Evolutionary conservation across 2,888 invertebrate species (phyloP).

Genomic region (Sminthurides aquaticus): DNA sequence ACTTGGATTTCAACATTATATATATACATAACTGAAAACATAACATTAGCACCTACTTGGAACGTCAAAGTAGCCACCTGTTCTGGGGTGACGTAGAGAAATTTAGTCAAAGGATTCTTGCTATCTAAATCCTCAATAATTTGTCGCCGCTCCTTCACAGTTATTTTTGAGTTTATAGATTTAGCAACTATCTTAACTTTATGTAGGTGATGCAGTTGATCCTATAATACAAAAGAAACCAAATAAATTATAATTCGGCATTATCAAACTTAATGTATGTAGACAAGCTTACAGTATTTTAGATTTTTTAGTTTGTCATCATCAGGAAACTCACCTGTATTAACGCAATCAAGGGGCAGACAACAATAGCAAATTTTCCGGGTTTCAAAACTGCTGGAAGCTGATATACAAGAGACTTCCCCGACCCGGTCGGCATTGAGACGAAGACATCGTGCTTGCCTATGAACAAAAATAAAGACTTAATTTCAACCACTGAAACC

Average conservation of each 20-base stretch:
- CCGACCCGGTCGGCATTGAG: conserved; percentile 97
- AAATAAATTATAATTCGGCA: not conserved
- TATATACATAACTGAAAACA: not conserved
- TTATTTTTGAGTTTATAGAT: conserved; percentile 88
- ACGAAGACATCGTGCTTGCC: conserved; percentile 85
- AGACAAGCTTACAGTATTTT: too few species aligned
- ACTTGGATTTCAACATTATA: not conserved
- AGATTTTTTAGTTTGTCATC: too few species aligned
- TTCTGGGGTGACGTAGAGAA: conserved; percentile 95
- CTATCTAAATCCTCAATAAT: conserved; percentile 70
- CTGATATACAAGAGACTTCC: conserved; percentile 96
- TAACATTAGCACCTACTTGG: conserved; percentile 48
- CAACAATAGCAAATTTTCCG: conserved; percentile 78
- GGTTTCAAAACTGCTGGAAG: conserved; percentile 79
- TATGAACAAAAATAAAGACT: conserved; percentile 49
- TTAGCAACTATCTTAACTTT: conserved; percentile 71
- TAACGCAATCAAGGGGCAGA: conserved; percentile 90
- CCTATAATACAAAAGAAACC: conserved; percentile 50
- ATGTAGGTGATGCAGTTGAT: conserved; percentile 82
- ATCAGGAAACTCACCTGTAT: conserved; percentile 59
- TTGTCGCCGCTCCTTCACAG: conserved; percentile 63
- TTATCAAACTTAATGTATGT: not conserved
- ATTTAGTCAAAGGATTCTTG: conserved; percentile 65
- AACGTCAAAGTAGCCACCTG: conserved; percentile 76
- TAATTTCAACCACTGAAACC: not conserved